phyloP scores from a whole-genome alignment of 2,888 invertebrate species.

The Ctenicera cuprea region DNA sequence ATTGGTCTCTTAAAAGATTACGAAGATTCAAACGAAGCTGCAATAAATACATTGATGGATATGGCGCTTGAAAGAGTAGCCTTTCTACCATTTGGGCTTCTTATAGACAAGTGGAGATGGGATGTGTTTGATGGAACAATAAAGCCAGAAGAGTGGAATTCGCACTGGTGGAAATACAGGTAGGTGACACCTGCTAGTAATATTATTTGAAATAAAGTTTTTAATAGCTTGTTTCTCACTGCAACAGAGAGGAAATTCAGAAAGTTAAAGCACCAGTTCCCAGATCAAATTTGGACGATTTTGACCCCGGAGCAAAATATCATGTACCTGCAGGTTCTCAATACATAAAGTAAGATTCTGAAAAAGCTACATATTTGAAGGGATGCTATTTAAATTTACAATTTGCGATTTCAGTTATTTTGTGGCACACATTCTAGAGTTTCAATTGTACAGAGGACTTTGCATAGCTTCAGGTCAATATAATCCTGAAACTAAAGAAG shows the following conservation, averaged over 20 bases:
- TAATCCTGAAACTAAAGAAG: conserved; percentile 71
- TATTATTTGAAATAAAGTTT: no score
- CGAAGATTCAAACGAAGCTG: conserved; percentile 67
- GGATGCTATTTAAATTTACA: background rate
- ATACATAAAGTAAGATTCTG: conserved; percentile 67
- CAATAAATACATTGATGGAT: conserved; percentile 72
- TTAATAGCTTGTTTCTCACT: background rate
- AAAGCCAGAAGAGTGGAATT: conserved; percentile 69
- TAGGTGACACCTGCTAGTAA: conserved; percentile 58
- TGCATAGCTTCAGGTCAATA: conserved; percentile 81
- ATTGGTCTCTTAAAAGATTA: conserved; percentile 71
- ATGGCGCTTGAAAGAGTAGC: conserved; percentile 73
- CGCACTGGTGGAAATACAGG: conserved; percentile 68
- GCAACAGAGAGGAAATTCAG: conserved; percentile 69
- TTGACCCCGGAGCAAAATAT: conserved; percentile 73
- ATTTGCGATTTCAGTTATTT: conserved; percentile 72
- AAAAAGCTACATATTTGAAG: conserved; percentile 62
- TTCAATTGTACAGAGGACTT: conserved; percentile 80
- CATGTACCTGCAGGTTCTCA: conserved; percentile 72
- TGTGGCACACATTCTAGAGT: conserved; percentile 82
- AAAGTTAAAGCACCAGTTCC: conserved; percentile 70
- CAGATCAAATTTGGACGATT: conserved; percentile 69
- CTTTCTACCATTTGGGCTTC: conserved; percentile 76
- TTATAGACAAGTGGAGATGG: conserved; percentile 78
- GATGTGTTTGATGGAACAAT: conserved; percentile 73